Evolutionary conservation across 2,888 invertebrate species (phyloP).

Genomic region (Minunthozetes semirufus): DNA sequence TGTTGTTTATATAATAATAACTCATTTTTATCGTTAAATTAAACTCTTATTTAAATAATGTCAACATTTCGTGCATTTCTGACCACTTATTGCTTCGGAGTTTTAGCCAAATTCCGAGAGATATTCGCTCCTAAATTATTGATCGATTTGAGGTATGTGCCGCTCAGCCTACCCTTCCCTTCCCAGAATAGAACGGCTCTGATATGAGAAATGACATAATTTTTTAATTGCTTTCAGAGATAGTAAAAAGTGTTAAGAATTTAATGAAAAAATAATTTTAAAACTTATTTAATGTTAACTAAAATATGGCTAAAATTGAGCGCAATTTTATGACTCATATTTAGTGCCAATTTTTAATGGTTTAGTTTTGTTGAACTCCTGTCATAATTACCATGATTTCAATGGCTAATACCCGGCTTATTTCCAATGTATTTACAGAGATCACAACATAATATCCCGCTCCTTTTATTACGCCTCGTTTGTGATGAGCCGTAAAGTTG

Average conservation of each 20-base stretch:
- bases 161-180: too few relatives aligned
- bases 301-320: neutral
- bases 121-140: neutral
- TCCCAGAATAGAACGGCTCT: too few relatives aligned
- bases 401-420: neutral
- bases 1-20: neutral
- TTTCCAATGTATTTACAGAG: slow-evolving; percentile 36
- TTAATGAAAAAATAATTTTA: neutral
- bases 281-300: neutral
- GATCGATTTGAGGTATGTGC: slow-evolving; percentile 3
- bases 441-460: slow-evolving; percentile 39
- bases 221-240: too few relatives aligned
- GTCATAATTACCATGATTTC: neutral
- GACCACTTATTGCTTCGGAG: neutral
- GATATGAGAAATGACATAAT: too few relatives aligned
- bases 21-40: too few relatives aligned
- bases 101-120: neutral
- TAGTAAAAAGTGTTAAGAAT: too few relatives aligned
- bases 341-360: neutral
- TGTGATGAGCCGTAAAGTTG: slow-evolving; percentile 38
- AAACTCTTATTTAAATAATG: neutral
- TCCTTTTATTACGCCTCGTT: slow-evolving; percentile 40
- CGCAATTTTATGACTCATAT: too few relatives aligned
- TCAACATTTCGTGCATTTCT: neutral
- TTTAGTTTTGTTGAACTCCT: too few relatives aligned